A percentile compares a stretch with the other conserved stretches of the same genome.
These are phyloP conservation scores for Abramis brama DNA, from an alignment of 2,113 vertebrate genomes.

Conservation along the genomic window DNA sequence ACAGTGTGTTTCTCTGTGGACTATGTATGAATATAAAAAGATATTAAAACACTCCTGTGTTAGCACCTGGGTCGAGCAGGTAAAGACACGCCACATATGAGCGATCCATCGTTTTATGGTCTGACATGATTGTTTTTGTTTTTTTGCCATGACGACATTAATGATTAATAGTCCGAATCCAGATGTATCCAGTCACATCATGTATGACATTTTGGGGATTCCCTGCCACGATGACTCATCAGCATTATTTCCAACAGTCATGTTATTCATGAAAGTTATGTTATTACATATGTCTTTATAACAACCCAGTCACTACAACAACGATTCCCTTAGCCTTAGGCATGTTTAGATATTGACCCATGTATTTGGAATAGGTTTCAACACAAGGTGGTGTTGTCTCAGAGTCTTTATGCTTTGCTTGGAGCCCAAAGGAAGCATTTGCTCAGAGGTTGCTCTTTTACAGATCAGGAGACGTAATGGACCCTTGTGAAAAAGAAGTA, in stretches of 20 bases:
- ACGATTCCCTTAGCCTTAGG: neutral
- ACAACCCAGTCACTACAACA: conserved; percentile 36
- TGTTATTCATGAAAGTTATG: conserved; percentile 20
- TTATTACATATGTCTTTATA: conserved; percentile 25
- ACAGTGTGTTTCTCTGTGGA: neutral
- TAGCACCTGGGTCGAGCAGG: conserved; percentile 35
- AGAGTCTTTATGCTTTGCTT: conserved; percentile 30
- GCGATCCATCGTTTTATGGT: conserved; percentile 13
- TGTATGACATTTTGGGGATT: conserved; percentile 36
- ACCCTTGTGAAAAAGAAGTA: too few relatives aligned
- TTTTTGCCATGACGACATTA: conserved; percentile 38
- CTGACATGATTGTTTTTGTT: conserved; percentile 43
- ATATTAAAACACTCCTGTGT: neutral
- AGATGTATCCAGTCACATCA: conserved; percentile 39
- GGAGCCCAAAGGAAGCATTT: neutral
- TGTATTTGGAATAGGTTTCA: conserved; percentile 9
- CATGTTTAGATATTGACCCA: conserved; percentile 11
- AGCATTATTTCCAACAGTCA: conserved; percentile 1
- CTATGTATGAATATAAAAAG: neutral
- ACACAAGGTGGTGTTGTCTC: conserved; percentile 51
- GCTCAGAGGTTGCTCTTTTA: neutral
- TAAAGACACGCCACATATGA: conserved; percentile 6
- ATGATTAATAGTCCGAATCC: conserved; percentile 13
- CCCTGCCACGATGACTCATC: conserved; percentile 49
- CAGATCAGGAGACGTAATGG: neutral